These are phyloP conservation scores for Eubasilissa splendida DNA, from an alignment of 2,888 invertebrate genomes.

Conservation along the genomic window DNA sequence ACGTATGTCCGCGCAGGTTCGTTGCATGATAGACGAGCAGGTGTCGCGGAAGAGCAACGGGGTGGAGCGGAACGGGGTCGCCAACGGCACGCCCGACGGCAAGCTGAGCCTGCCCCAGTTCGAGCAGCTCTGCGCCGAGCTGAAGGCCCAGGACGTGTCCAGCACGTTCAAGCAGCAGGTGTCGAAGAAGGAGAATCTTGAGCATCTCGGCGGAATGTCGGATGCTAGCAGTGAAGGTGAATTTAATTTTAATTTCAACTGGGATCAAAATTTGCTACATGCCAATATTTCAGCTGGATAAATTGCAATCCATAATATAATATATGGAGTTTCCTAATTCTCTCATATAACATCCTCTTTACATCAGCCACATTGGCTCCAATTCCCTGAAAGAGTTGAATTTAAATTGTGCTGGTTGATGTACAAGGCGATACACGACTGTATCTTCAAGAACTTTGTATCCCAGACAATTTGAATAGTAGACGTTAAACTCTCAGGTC, in stretches of 20 bases:
- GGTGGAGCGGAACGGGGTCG: slow-evolving; percentile 62
- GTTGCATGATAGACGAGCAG: slow-evolving; percentile 89
- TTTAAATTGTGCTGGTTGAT: too few species aligned
- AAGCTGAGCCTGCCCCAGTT: slow-evolving; percentile 92
- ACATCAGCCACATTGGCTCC: too few species aligned
- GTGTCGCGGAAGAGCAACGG: slow-evolving; percentile 64
- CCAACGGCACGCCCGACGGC: slow-evolving; percentile 78
- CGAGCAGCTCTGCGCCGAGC: slow-evolving; percentile 88
- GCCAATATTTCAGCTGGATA: too few species aligned
- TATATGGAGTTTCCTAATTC: too few species aligned
- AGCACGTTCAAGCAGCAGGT: slow-evolving; percentile 95
- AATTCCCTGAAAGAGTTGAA: too few species aligned
- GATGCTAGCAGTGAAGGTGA: slow-evolving; percentile 92
- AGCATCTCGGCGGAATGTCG: slow-evolving; percentile 94
- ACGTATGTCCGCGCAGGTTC: slow-evolving; percentile 68
- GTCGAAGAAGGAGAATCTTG: slow-evolving; percentile 91
- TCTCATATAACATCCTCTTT: too few species aligned
- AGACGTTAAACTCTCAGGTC: too few species aligned
- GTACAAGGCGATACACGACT: too few species aligned
- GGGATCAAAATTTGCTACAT: too few species aligned
- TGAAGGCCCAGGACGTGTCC: slow-evolving; percentile 92
- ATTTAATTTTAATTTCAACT: neutral
- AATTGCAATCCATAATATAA: too few species aligned
- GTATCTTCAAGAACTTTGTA: too few species aligned
- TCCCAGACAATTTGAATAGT: too few species aligned